Evolutionary conservation across 1,140 invertebrate genomes (phyloP), one percentile per base, ranked within the genome.

Genomic region (Nasonia longicornis): DNA sequence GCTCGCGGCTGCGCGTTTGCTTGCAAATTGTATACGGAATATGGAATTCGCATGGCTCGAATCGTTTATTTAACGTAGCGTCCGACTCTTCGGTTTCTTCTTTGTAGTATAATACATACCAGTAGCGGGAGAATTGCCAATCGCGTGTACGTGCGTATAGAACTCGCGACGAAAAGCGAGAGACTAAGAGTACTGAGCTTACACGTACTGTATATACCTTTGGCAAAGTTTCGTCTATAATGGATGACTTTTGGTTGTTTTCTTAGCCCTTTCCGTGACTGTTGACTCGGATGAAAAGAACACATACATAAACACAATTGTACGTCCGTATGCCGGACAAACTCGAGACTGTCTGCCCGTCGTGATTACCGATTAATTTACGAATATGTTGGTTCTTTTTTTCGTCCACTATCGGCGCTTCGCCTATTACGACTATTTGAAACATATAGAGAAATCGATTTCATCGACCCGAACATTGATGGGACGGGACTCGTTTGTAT

Each of bases 401-500:
- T 80, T 74, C 29, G 45, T 69, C 58, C 29, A 80, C 10, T 81
- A 31, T 76, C 73, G 70, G 66, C 73, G 66, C 3, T 3, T 71
- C 80, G 64, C 58, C 22, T 72, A 70, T 67, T 48, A 52, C n/a
- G 38, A 67, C 64, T 31, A 48, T 71, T 58, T 38, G 66, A 71
- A 66, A 45, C 35, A 73, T 66, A 42, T 64, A 64, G 48, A 64
- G 72, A 63, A 73, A 75, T 80, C 22, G 63, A 67, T 74, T 48
- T 74, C 52, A n/a, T 52, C 58, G 45, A 64, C 58, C 26, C 63
- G 16, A 64, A 45, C 8, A 77, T 11, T 72, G 31, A 35, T 35
- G 66, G 20, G 66, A 31, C 35, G 22, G 20, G 20, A 75, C 66
- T 79, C 67, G 77, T 82, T 75, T 83, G 67, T 83, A 78, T 78